phyloP scores from a whole-genome alignment of 2,113 vertebrate genomes.

The Tragelaphus buxtoni region DNA sequence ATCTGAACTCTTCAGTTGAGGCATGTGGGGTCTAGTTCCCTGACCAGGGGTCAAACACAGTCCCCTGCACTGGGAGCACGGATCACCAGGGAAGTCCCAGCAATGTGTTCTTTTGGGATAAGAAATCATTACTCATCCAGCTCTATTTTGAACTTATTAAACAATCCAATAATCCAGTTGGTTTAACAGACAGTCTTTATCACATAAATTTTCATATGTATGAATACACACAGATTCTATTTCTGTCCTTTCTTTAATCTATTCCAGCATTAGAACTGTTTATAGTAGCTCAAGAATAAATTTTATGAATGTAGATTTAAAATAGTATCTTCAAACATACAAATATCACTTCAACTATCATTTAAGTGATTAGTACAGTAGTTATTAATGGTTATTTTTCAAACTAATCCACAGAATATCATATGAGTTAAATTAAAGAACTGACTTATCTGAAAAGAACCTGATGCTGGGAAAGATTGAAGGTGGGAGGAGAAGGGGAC shows the following conservation, averaged over 20 bases:
- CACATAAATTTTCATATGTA: conserved; percentile 14
- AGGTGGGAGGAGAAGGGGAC: too few species aligned
- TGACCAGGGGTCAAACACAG: background rate
- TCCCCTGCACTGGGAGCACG: background rate
- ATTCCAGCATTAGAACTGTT: background rate
- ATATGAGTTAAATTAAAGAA: too few species aligned
- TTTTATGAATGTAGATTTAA: conserved; percentile 22
- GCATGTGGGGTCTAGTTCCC: background rate
- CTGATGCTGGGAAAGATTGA: too few species aligned
- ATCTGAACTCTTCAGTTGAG: background rate
- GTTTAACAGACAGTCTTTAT: background rate
- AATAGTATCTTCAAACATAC: conserved; percentile 21
- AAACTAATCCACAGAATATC: background rate
- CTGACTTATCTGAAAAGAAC: too few species aligned
- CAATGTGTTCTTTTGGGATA: background rate
- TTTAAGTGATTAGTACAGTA: background rate
- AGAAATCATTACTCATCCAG: background rate
- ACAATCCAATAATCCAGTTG: background rate
- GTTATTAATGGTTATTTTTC: conserved; percentile 34
- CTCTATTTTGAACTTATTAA: background rate
- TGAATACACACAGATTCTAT: background rate
- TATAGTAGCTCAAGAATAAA: background rate
- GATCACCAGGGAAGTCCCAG: background rate
- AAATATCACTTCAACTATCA: conserved; percentile 9
- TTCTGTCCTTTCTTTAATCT: background rate